Percentiles rank a stretch among this genome's conserved stretches.
Conservation (phyloP, 2,888 invertebrate species). For the Drosophila formosana region DNA sequence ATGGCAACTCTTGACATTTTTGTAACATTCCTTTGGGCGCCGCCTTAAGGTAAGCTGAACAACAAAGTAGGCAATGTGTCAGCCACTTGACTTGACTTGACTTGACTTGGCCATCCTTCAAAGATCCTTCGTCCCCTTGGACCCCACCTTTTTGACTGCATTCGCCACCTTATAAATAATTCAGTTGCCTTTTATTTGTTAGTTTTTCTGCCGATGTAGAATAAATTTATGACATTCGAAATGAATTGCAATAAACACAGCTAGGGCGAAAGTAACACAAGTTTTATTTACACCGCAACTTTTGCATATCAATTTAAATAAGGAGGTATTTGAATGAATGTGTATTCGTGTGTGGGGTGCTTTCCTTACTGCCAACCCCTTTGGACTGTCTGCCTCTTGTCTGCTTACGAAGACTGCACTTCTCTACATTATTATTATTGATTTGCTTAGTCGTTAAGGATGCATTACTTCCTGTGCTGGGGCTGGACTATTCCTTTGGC, state of each 20-base stretch:
- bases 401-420: constrained; percentile 3
- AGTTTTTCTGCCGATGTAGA: constrained; percentile 16
- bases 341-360: not conserved
- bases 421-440: constrained; percentile 51
- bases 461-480: constrained; percentile 8
- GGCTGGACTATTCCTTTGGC: constrained; percentile 1
- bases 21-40: constrained; percentile 20
- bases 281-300: constrained; percentile 53
- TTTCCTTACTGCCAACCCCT: not conserved
- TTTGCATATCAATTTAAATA: constrained; percentile 56
- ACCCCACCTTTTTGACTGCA: constrained; percentile 4
- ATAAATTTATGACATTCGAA: constrained; percentile 50
- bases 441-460: constrained; percentile 45
- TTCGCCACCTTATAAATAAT: constrained; percentile 46
- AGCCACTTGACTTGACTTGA: constrained; percentile 35
- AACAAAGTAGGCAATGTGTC: constrained; percentile 25
- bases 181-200: constrained; percentile 43
- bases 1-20: constrained; percentile 19
- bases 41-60: constrained; percentile 25
- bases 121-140: not conserved
- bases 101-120: constrained; percentile 26
- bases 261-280: constrained; percentile 21
- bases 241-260: constrained; percentile 39
- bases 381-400: constrained; percentile 6
- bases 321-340: not conserved